Percentiles rank a stretch among this genome's conserved stretches.
phyloP scores from a whole-genome alignment of 2,888 invertebrate genomes.

The Holacanthella duospinosa region DNA sequence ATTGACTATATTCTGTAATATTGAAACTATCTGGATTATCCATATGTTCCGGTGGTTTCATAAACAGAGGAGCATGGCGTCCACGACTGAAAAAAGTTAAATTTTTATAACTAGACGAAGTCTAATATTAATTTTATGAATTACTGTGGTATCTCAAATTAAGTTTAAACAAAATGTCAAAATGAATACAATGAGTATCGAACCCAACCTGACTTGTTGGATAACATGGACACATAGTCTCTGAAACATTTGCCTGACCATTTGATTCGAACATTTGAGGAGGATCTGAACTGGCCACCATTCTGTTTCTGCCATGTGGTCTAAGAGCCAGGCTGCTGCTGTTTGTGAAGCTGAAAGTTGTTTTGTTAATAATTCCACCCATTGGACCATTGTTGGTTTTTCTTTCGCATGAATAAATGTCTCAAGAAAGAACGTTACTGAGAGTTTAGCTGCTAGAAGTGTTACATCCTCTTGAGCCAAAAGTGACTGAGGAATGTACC shows the following conservation, averaged over 20 bases:
- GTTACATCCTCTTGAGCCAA: constrained; percentile 68
- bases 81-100: constrained; percentile 40
- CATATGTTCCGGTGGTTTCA: constrained; percentile 46
- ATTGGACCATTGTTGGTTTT: constrained; percentile 93
- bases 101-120: no score
- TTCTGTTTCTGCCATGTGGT: constrained; percentile 87
- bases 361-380: constrained; percentile 89
- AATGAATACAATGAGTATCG: neutral
- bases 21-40: constrained; percentile 53
- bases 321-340: constrained; percentile 82
- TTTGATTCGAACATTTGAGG: constrained; percentile 91
- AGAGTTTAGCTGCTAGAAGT: constrained; percentile 73
- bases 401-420: constrained; percentile 95
- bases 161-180: no score
- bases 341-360: constrained; percentile 85
- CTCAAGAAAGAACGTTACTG: constrained; percentile 89
- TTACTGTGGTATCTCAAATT: no score
- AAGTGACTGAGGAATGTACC: constrained; percentile 81
- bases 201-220: constrained; percentile 63
- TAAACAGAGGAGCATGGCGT: constrained; percentile 56
- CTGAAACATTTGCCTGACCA: constrained; percentile 94
- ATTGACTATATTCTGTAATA: constrained; percentile 53
- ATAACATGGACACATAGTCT: constrained; percentile 89
- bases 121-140: no score
- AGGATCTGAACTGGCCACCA: constrained; percentile 84